Evolutionary conservation across 2,113 vertebrate genomes (phyloP).

Genomic region (Sinocyclocheilus anshuiensis): DNA sequence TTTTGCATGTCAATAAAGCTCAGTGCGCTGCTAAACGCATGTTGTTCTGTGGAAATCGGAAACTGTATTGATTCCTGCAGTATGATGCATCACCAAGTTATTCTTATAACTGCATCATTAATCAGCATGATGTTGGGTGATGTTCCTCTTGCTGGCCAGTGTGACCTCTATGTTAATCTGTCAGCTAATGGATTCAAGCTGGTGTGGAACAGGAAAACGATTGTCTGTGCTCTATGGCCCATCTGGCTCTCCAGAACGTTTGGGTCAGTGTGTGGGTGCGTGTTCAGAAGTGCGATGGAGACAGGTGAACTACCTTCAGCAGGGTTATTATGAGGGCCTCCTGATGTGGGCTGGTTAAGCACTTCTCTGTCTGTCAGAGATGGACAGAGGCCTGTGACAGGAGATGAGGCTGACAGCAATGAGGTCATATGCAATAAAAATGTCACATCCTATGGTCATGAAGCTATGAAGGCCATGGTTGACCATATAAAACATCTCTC

Average conservation of each 20-base stretch:
- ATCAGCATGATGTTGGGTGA: constrained; percentile 11
- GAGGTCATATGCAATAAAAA: no score
- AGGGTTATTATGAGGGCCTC: not conserved
- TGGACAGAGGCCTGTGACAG: no score
- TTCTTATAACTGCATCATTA: constrained; percentile 9
- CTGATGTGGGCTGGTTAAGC: no score
- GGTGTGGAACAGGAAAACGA: not conserved
- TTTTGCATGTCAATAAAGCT: not conserved
- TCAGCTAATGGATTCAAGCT: constrained; percentile 27
- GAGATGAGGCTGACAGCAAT: no score
- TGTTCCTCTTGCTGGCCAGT: constrained; percentile 11
- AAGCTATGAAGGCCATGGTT: no score
- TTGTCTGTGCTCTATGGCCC: not conserved
- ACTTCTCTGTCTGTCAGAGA: no score
- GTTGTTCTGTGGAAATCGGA: not conserved
- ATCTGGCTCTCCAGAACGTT: not conserved
- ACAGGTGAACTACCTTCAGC: not conserved
- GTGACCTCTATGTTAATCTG: constrained; percentile 14
- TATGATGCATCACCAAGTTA: constrained; percentile 15
- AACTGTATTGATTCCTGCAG: constrained; percentile 9
- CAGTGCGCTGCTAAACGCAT: not conserved
- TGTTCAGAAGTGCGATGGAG: not conserved
- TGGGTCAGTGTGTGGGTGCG: not conserved
- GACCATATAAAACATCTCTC: no score
- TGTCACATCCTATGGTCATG: no score